Percentiles rank a stretch among this genome's conserved stretches.
phyloP scores from a whole-genome alignment of 1,140 invertebrate genomes.

The Pentalonia nigronervosa region DNA sequence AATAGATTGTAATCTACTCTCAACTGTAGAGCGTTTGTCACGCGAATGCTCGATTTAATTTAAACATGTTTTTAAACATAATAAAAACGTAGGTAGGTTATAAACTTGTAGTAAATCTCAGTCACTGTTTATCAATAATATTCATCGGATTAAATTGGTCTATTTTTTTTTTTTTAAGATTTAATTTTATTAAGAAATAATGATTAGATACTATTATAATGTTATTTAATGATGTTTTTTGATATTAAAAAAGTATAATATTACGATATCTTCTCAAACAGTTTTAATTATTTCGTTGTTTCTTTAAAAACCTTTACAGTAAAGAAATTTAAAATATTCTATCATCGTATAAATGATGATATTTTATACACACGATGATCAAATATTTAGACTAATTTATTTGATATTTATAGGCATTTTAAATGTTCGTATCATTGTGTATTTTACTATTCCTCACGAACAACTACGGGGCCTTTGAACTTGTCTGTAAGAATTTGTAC shows the following conservation, averaged over 20 bases:
- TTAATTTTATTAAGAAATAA: slow-evolving; percentile 4
- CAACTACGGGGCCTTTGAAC: not conserved
- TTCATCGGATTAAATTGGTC: not conserved
- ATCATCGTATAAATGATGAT: no score
- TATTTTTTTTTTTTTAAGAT: not conserved
- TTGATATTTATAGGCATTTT: not conserved
- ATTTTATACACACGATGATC: not conserved
- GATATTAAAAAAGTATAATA: not conserved
- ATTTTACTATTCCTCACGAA: not conserved
- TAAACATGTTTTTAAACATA: not conserved
- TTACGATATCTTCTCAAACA: not conserved
- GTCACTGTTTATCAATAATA: not conserved
- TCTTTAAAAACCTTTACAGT: not conserved
- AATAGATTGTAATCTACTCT: not conserved
- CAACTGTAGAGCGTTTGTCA: not conserved
- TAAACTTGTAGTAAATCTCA: not conserved
- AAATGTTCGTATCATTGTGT: not conserved
- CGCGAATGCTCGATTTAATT: not conserved
- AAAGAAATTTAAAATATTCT: not conserved
- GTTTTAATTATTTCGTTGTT: not conserved
- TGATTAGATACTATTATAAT: not conserved
- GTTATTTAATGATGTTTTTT: not conserved
- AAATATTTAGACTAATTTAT: not conserved
- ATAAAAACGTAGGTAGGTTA: not conserved
- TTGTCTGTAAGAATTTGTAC: not conserved